Percentiles rank a stretch among this genome's conserved stretches.
These are phyloP conservation scores for Morbakka virulenta DNA, from an alignment of 30 jellyfish, hydroid and myxozoan genomes.

Conservation along the genomic window DNA sequence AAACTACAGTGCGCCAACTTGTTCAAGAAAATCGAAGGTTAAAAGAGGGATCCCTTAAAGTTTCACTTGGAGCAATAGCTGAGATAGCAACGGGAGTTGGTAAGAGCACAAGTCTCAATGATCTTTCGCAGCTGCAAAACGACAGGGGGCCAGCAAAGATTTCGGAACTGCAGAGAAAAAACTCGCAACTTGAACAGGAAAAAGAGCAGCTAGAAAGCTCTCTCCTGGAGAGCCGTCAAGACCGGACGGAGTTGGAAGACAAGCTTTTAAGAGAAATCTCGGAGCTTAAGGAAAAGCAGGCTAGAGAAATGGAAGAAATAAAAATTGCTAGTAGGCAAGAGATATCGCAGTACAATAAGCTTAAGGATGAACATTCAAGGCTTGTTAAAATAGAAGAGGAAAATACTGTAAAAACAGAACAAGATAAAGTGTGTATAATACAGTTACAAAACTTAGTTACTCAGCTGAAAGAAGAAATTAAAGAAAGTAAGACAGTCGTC, in stretches of 20 bases:
- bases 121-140: background rate
- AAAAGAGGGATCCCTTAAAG: background rate
- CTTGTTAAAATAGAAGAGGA: background rate
- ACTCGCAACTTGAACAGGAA: background rate
- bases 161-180: background rate
- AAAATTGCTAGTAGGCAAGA: conserved; percentile 33
- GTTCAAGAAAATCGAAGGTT: conserved; percentile 57
- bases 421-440: background rate
- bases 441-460: background rate
- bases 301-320: conserved; percentile 37
- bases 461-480: conserved; percentile 26
- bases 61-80: conserved; percentile 22
- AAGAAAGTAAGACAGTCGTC: background rate
- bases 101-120: conserved; percentile 11
- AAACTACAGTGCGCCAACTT: conserved; percentile 65
- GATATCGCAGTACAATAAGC: conserved; percentile 7
- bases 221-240: background rate
- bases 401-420: background rate
- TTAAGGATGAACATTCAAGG: conserved; percentile 40
- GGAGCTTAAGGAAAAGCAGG: conserved; percentile 63
- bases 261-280: conserved; percentile 45
- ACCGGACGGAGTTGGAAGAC: conserved; percentile 62
- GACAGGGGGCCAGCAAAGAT: background rate
- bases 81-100: conserved; percentile 5
- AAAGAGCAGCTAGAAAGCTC: background rate